phyloP scores from a whole-genome alignment of 2,797 vertebrate species.

The Miichthys miiuy region DNA sequence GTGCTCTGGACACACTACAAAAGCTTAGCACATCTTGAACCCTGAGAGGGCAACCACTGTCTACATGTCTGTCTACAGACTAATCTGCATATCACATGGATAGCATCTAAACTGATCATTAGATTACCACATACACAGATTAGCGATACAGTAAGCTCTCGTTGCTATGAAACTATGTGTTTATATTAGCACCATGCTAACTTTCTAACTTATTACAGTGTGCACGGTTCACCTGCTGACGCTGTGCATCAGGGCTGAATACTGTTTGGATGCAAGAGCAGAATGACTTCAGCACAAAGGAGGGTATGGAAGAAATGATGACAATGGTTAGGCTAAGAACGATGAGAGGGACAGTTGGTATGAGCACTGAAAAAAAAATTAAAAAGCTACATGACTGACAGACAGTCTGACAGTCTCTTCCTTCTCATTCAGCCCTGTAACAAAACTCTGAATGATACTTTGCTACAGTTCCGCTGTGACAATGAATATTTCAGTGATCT shows the following conservation, averaged over 20 bases:
- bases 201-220: slow-evolving; percentile 11
- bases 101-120: slow-evolving; percentile 69
- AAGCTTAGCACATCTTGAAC: slow-evolving; percentile 32
- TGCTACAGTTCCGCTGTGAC: background rate
- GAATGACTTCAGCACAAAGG: background rate
- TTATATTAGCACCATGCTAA: background rate
- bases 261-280: background rate
- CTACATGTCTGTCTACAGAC: slow-evolving; percentile 46
- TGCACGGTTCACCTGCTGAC: slow-evolving; percentile 20
- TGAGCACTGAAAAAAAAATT: slow-evolving; percentile 2
- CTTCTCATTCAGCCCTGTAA: slow-evolving; percentile 12
- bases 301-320: background rate
- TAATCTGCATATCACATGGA: slow-evolving; percentile 73
- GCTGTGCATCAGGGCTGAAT: background rate
- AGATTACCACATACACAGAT: slow-evolving; percentile 73
- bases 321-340: background rate
- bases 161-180: slow-evolving; percentile 4
- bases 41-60: slow-evolving; percentile 46
- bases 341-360: slow-evolving; percentile 1
- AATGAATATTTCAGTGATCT: slow-evolving; percentile 7
- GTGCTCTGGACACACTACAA: slow-evolving; percentile 11
- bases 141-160: slow-evolving; percentile 59
- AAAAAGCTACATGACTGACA: background rate
- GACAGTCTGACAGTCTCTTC: background rate
- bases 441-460: background rate